These are phyloP conservation scores for Alviniconcha marisindica DNA, from an alignment of 1,140 invertebrate species.

Conservation along the genomic window DNA sequence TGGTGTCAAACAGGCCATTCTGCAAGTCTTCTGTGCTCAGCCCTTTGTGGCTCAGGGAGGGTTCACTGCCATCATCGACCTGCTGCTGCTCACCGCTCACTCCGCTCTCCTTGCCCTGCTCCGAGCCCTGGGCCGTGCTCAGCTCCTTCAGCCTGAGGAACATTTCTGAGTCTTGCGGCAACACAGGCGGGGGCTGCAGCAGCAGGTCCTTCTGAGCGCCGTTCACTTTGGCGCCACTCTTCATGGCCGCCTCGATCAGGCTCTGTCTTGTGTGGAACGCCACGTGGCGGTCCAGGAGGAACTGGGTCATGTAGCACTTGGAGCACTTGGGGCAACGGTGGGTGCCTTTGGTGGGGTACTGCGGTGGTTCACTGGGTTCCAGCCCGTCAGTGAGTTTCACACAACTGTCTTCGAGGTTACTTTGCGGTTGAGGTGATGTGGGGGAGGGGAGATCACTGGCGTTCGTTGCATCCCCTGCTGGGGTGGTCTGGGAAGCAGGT, in stretches of 20 bases:
- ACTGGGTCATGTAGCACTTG: conserved; percentile 97
- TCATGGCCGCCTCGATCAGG: conserved; percentile 67
- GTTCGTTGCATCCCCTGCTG: not conserved
- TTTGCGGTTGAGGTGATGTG: not conserved
- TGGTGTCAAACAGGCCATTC: conserved; percentile 38
- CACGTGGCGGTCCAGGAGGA: conserved; percentile 99
- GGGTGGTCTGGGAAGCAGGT: not conserved
- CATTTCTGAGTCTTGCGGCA: not conserved
- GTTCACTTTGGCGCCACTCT: not conserved
- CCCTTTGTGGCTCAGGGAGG: not conserved
- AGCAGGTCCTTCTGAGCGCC: not conserved
- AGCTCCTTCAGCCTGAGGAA: not conserved
- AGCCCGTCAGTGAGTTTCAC: not conserved
- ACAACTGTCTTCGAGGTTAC: not conserved
- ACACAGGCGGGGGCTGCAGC: not conserved
- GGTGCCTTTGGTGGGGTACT: not conserved
- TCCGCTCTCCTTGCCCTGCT: conserved; percentile 12
- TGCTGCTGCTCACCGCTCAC: conserved; percentile 1
- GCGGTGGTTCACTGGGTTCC: not conserved
- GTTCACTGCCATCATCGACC: not conserved
- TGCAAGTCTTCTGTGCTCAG: not conserved
- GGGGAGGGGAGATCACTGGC: not conserved
- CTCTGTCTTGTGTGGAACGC: conserved; percentile 97
- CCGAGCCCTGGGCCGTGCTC: not conserved
- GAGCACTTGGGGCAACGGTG: conserved; percentile 93